phyloP scores from a whole-genome alignment of 2,888 invertebrate species.

The Disparrhopalites patrizii region DNA sequence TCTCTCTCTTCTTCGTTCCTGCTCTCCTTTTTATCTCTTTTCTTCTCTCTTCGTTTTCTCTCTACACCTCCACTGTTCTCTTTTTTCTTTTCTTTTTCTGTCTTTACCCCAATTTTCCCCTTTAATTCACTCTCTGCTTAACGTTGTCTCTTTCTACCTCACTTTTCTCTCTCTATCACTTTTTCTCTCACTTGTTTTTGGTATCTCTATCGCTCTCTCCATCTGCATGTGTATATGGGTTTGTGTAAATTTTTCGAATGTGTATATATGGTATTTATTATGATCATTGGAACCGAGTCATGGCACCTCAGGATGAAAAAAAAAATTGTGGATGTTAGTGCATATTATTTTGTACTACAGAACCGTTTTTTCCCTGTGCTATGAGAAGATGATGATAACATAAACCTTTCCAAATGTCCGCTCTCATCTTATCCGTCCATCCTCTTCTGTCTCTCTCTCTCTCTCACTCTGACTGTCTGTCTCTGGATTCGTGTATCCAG shows the following conservation, averaged over 20 bases:
- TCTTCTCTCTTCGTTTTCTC: too few species aligned
- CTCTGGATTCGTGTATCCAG: constrained; percentile 27
- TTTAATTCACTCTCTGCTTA: too few species aligned
- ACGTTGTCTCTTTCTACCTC: background rate
- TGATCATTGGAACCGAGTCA: constrained; percentile 5
- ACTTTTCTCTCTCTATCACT: background rate
- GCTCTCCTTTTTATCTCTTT: too few species aligned
- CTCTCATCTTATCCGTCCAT: constrained; percentile 18
- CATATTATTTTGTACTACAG: too few species aligned
- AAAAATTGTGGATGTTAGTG: background rate
- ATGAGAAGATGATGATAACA: constrained; percentile 15
- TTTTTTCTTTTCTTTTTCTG: too few species aligned
- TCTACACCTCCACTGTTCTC: too few species aligned
- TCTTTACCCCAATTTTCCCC: too few species aligned
- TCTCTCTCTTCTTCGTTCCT: constrained; percentile 1
- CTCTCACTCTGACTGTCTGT: constrained; percentile 18
- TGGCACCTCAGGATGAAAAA: constrained; percentile 1
- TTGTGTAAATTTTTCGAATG: too few species aligned
- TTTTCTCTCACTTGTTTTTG: background rate
- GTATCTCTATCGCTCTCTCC: too few species aligned
- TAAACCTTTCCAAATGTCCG: constrained; percentile 18
- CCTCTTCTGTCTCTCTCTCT: constrained; percentile 7
- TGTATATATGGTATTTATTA: background rate
- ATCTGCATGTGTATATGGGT: too few species aligned
- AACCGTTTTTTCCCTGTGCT: background rate